Base-by-base conservation (phyloP, 2,113 vertebrate species). In the Gymnarchus niloticus region DNA sequence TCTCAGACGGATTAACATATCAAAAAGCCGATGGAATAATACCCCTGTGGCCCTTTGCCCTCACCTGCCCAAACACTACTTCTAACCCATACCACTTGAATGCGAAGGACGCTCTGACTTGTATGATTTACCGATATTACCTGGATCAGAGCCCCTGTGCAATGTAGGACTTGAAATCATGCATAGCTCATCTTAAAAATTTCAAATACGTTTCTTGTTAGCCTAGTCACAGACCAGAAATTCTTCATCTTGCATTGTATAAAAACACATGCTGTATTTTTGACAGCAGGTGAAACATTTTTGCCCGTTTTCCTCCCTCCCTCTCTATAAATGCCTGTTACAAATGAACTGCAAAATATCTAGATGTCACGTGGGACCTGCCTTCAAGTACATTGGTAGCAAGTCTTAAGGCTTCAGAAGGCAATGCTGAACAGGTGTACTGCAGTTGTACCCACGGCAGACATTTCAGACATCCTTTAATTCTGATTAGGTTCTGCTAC, bases 401-500 rank as follows among this genome's bases (percentile, higher is more conserved):
- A 49, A 73, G 10, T 41, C 83, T 69, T 49, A 25, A 25, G 83
- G 46, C 49, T 73, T 69, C 76, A 33, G 33, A 84, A 84, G 83
- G 83, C 41, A 51, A 52, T n/a, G 46, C 57, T 46, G 54, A 44
- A 37, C 12, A 85, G 83, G 48, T 37, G 25, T 0, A 33, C 77
- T 48, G 28, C 59, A 80, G 57, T 57, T 48, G 56, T 28, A 49
- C 65, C 56, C 28, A 25, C 57, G 59, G 8, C 23, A 25, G 14
- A 17, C 2, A 59, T n/a, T n/a, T n/a, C 59, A 23, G 59, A 19
- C 19, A 69, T 84, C 83, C 84, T 85, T 85, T 88, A 52, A 92
- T 91, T 91, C 91, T 94, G 92, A 89, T 87, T 91, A 92, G n/a
- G n/a, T n/a, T 94, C 92, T 92, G 93, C 91, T 93, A 90, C 93